Evolutionary conservation across 2,888 invertebrate genomes (phyloP).

Genomic region (Rosalia funebris): DNA sequence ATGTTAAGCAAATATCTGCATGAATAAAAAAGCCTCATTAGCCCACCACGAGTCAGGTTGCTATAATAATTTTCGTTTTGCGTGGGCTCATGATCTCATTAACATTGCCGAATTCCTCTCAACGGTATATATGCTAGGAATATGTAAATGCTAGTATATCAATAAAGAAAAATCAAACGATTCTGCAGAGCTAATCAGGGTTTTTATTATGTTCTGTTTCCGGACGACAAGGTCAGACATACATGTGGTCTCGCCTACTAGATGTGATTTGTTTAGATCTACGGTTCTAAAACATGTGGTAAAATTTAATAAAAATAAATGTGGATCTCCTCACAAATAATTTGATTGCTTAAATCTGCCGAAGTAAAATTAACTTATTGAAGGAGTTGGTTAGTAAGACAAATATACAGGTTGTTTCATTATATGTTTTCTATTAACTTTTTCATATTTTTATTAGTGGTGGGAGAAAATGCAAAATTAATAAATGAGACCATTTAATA

Average conservation of each 20-base stretch:
- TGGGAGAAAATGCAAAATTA: no score
- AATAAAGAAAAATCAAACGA: conserved; percentile 8
- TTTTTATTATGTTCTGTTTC: conserved; percentile 17
- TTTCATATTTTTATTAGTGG: no score
- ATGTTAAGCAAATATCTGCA: conserved; percentile 6
- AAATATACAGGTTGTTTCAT: no score
- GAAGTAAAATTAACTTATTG: no score
- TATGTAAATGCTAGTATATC: background rate
- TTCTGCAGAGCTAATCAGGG: conserved; percentile 1
- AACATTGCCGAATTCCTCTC: background rate
- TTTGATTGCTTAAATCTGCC: background rate
- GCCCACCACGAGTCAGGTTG: conserved; percentile 2
- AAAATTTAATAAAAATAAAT: background rate
- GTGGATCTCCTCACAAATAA: background rate
- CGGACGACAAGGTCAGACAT: conserved; percentile 13
- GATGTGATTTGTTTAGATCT: background rate
- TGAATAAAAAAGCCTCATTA: conserved; percentile 1
- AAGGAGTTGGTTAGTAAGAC: no score
- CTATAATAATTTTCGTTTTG: background rate
- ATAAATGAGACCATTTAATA: no score
- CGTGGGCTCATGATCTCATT: background rate
- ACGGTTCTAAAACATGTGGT: background rate
- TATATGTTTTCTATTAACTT: no score
- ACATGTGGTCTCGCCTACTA: conserved; percentile 14
- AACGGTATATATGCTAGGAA: background rate